Evolutionary conservation across 23 tunicate genomes (phyloP).

Genomic region (Botrylloides violaceus): DNA sequence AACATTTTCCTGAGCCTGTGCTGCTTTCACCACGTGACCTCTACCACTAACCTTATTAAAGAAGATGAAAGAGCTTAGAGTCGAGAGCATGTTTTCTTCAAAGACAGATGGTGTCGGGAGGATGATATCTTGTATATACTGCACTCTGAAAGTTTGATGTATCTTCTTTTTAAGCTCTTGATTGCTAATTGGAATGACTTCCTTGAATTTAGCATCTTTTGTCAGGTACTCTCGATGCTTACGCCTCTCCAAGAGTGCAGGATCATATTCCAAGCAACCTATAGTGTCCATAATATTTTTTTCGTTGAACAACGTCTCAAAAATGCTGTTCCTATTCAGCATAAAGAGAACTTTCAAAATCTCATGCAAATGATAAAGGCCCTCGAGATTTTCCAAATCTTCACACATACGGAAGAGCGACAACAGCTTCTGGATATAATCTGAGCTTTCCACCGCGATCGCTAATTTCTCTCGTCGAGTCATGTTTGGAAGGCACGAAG

Average conservation of each 20-base stretch:
- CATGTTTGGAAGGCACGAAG: conserved; percentile 42
- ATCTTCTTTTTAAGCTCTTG: conserved; percentile 61
- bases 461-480: conserved; percentile 82
- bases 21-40: not conserved
- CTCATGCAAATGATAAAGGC: conserved; percentile 66
- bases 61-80: conserved; percentile 68
- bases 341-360: conserved; percentile 66
- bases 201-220: conserved; percentile 73
- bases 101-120: conserved; percentile 96
- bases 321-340: conserved; percentile 63
- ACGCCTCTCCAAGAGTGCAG: conserved; percentile 41
- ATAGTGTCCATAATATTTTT: conserved; percentile 69
- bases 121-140: conserved; percentile 94
- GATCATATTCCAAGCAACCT: conserved; percentile 88
- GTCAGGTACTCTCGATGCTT: conserved; percentile 80
- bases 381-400: conserved; percentile 67
- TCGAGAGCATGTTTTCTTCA: conserved; percentile 89
- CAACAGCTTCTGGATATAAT: conserved; percentile 79
- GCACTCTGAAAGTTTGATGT: conserved; percentile 89
- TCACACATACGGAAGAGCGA: conserved; percentile 61
- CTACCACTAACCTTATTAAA: conserved; percentile 71
- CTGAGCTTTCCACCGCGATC: conserved; percentile 65
- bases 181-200: conserved; percentile 75
- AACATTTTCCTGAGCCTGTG: too few relatives aligned
- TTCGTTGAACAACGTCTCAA: conserved; percentile 69